Conservation (phyloP, 1,140 invertebrate genomes). For the Ruditapes philippinarum region DNA sequence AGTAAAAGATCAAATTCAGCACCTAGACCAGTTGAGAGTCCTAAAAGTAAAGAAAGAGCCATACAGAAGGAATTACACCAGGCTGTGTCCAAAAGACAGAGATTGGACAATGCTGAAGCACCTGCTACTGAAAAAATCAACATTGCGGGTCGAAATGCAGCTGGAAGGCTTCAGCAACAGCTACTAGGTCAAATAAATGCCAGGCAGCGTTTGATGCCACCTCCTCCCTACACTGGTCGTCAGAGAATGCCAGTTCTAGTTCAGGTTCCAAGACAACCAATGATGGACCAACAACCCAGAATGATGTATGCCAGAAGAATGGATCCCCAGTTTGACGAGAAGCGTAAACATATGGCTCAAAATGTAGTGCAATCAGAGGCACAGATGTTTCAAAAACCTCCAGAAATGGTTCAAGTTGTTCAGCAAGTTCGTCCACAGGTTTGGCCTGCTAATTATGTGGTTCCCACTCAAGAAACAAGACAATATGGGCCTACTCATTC, state of each 20-base stretch:
- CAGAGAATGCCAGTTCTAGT: slow-evolving; percentile 20
- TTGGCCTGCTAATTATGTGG: background rate
- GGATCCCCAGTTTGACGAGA: background rate
- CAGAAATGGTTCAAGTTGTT: background rate
- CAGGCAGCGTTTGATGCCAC: background rate
- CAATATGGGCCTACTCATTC: background rate
- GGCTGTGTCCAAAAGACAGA: slow-evolving; percentile 36
- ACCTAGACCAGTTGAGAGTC: background rate
- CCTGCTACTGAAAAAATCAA: background rate
- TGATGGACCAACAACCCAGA: background rate
- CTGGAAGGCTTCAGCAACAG: background rate
- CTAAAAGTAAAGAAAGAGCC: slow-evolving; percentile 4
- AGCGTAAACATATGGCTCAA: background rate
- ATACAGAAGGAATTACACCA: slow-evolving; percentile 27
- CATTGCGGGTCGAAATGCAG: background rate
- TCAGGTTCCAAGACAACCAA: background rate
- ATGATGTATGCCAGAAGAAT: background rate
- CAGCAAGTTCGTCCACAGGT: background rate
- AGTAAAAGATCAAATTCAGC: background rate
- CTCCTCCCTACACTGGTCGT: slow-evolving; percentile 14
- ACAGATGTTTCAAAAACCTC: background rate
- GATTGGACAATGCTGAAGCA: background rate
- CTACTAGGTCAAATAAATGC: background rate
- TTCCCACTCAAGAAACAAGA: background rate
- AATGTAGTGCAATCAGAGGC: background rate